A percentile compares a stretch with the other conserved stretches of the same genome.
Conservation (phyloP, 2,888 invertebrate species). For the Athetis lepigone region DNA sequence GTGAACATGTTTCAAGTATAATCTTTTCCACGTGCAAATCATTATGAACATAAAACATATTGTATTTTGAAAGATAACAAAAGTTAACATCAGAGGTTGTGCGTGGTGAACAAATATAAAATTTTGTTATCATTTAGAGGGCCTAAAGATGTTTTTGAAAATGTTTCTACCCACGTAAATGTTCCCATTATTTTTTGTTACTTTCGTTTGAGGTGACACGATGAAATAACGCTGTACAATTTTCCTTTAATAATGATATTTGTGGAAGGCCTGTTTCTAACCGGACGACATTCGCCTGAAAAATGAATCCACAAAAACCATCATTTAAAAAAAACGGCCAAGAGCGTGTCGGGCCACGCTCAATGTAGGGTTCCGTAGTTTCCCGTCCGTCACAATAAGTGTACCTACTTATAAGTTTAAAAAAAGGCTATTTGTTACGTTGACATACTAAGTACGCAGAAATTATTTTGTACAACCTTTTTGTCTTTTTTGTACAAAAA, state of each 20-base stretch:
- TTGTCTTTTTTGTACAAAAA: no score
- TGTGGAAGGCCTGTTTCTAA: background rate
- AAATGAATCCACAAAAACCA: no score
- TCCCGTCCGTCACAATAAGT: no score
- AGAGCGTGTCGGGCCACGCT: no score
- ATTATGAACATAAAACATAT: constrained; percentile 42
- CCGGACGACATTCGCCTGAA: background rate
- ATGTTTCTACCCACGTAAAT: constrained; percentile 10
- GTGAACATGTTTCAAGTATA: constrained; percentile 46
- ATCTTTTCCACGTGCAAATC: constrained; percentile 66
- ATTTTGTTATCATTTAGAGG: constrained; percentile 8
- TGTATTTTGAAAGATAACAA: constrained; percentile 39
- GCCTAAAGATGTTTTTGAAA: constrained; percentile 13
- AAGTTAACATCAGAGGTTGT: constrained; percentile 9
- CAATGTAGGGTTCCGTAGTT: no score
- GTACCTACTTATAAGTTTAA: no score
- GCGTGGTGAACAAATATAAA: constrained; percentile 13
- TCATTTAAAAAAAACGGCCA: no score
- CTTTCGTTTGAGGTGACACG: background rate
- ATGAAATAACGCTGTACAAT: background rate
- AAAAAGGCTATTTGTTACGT: no score
- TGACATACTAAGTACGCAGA: no score
- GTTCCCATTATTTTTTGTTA: constrained; percentile 10
- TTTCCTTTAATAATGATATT: background rate
- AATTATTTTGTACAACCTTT: no score